A percentile compares a stretch with the other conserved stretches of the same genome.
These are phyloP conservation scores for Hippocampus comes DNA, from an alignment of 2,113 vertebrate species.

Conservation along the genomic window DNA sequence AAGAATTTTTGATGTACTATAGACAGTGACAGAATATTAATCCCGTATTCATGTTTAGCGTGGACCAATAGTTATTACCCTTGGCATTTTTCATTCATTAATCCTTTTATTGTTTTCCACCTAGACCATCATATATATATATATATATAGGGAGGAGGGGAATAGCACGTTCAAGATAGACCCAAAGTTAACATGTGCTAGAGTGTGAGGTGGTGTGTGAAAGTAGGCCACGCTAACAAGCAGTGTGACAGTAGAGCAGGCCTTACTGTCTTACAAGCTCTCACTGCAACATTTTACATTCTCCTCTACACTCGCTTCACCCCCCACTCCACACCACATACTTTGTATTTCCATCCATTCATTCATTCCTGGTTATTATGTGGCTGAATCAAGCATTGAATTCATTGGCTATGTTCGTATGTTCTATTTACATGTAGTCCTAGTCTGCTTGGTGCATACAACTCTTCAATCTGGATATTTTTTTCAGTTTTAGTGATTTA, in stretches of 20 bases:
- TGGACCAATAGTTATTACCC: too few relatives aligned
- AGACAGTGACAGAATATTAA: too few relatives aligned
- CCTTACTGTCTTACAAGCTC: conserved; percentile 44
- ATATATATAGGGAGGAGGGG: conserved; percentile 27
- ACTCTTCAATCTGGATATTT: too few relatives aligned
- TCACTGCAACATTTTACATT: conserved; percentile 46
- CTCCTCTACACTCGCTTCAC: conserved; percentile 34
- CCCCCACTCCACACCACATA: conserved; percentile 7
- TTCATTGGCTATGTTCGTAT: neutral
- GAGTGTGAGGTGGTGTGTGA: conserved; percentile 50
- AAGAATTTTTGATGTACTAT: too few relatives aligned
- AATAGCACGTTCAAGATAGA: conserved; percentile 51
- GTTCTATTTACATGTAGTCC: neutral
- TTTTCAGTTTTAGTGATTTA: too few relatives aligned
- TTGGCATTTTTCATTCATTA: too few relatives aligned
- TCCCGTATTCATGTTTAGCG: too few relatives aligned
- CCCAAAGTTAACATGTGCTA: conserved; percentile 31
- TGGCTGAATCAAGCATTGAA: neutral
- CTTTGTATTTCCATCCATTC: neutral
- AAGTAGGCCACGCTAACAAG: conserved; percentile 68
- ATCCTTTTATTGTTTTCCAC: too few relatives aligned
- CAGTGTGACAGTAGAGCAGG: conserved; percentile 48
- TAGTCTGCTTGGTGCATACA: too few relatives aligned
- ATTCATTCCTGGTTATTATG: neutral
- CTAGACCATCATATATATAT: too few relatives aligned